Evolutionary conservation across 2,888 invertebrate species (phyloP), one percentile per base, ranked within the genome.

Genomic region (Sepioteuthis lessoniana): DNA sequence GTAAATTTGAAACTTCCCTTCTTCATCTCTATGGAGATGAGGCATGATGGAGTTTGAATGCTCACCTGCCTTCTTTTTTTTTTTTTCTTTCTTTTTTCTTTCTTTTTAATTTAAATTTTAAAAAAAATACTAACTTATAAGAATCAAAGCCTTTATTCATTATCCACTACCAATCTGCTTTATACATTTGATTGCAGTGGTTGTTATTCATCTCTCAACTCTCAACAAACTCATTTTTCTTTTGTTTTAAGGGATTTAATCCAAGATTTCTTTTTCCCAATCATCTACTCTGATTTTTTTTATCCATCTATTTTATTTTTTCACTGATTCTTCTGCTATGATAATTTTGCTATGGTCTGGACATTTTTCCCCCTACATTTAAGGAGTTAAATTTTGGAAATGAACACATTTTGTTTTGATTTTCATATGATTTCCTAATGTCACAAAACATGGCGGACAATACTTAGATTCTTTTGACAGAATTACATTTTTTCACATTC

Each of bases 1-100:
- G 96, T 96, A 94, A 91, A 92, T 93, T 60, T 28, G 38, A 19
- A 42, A 25, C 31, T 94, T 38, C 60, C 42, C 47, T 91, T 94
- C 76, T 47, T 76, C 47, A 91, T 10, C 90, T 90, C 25, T n/a
- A 25, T 47, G 7, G 55, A 55, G 19, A 35, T 10, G 35, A 76
- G 76, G 76, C 76, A 76, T 76, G 76, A 35, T 76, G 76, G 16
- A 76, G 76, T 76, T n/a, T 55, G 21, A 25, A 55, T 28, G n/a
- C 76, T 76, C n/a, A n/a, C 76, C n/a, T 76, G 76, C 35, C 35
- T 19, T 76, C 7, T 42, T 42, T 42, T 42, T 42, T 42, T 42
- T 42, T 7, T 42, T 42, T 42, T 7, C 42, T 42, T 42, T 42
- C 7, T 42, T 42, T 42, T 42, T 42, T 42, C 7, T 42, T 42